Conservation (phyloP, 1,140 invertebrate species). For the Steinernema khuongi region DNA sequence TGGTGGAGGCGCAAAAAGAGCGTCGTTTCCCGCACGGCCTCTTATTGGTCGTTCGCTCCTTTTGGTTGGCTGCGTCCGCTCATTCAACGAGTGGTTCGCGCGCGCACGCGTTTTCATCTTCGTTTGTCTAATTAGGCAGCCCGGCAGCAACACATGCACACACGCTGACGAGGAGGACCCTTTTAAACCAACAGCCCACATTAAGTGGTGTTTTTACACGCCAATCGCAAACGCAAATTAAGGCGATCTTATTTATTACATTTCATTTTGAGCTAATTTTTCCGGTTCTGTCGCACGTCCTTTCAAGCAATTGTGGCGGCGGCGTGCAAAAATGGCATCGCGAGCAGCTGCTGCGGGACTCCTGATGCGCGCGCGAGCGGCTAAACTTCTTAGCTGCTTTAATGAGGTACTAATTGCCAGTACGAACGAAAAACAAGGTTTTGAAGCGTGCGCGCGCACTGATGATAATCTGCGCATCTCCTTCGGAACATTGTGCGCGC, state of each 20-base stretch:
- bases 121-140: slow-evolving; percentile 16
- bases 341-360: neutral
- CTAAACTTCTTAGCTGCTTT: neutral
- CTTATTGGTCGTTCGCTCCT: neutral
- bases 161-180: too few species aligned
- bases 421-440: neutral
- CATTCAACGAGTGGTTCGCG: slow-evolving; percentile 4
- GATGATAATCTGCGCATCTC: neutral
- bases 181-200: slow-evolving; percentile 15
- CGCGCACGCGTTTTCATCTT: slow-evolving; percentile 14
- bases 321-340: neutral
- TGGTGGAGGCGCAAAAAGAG: slow-evolving; percentile 2
- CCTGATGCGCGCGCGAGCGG: neutral
- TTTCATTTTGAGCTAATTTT: slow-evolving; percentile 17
- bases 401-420: neutral
- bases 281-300: neutral
- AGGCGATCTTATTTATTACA: slow-evolving; percentile 17
- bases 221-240: slow-evolving; percentile 13
- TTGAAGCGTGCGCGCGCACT: neutral
- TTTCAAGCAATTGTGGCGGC: neutral
- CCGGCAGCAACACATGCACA: neutral
- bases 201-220: slow-evolving; percentile 17
- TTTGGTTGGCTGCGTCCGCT: slow-evolving; percentile 12
- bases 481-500: neutral
- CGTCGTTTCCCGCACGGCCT: neutral